Base-by-base conservation (phyloP, 2,888 invertebrate species). In the Drosophila fulvimacula region DNA sequence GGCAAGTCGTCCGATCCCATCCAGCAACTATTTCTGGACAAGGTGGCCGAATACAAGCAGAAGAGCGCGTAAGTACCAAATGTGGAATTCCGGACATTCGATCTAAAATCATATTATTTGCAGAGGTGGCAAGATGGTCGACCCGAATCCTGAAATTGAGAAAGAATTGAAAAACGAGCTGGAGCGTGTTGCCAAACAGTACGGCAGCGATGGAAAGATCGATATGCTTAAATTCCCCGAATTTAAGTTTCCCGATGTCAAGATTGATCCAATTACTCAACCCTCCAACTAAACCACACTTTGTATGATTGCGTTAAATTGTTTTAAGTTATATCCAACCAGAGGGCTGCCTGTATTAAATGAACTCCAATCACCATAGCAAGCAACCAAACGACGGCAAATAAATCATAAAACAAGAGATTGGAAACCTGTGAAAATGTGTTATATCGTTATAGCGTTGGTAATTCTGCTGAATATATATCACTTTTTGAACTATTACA, bases 181-280 rank as follows among this genome's bases (percentile, higher is more conserved):
- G 81, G 96, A 96, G 7, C 96, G 97, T 92, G 94, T 98, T 38
- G 95, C 96, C 58, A 95, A 94, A 87, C 95, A 95, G 80, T 98
- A 93, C 89, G 95, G 96, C 48, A 96, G 96, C 81, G 96, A 95
- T 58, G 91, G 94, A 13, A 97, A 96, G 46, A 94, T 94, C 5
- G 97, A 98, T 91, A 97, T 98, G 96, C 96, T 96, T 19, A 94
- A 97, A 92, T 98, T 99, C 93, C 98, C 98, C 13, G 91, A 95
- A 15, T 96, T 98, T 91, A 96, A 95, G 90, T 98, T 98, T 88
- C 93, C 94, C 27, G 97, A 96, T 71, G 95, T 95, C 53, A 94
- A 94, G 82, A 92, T 96, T 75, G 96, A 96, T 92, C 94, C 95
- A 78, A 95, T 96, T 79, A 93, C 81, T 3, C 85, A 90, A 61